Conservation (phyloP, 2,113 vertebrate genomes). For the Podilymbus podiceps region DNA sequence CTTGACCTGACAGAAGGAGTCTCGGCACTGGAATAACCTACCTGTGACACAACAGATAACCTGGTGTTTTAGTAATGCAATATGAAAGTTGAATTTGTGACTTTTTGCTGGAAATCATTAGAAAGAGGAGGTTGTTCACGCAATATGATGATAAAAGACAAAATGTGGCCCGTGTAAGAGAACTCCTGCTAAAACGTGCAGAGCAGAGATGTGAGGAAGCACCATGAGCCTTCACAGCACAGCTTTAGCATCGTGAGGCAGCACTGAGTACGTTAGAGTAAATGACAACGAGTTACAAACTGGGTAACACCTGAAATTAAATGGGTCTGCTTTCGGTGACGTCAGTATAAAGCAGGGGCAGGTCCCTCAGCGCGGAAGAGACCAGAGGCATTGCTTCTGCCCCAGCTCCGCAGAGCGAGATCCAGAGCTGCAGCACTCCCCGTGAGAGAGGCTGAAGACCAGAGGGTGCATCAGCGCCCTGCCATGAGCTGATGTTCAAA, state of each 20-base stretch:
- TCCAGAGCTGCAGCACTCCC: not conserved
- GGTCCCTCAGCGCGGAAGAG: rapidly evolving
- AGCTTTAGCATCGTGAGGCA: not conserved
- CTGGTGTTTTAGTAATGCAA: not conserved
- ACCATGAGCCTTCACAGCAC: not conserved
- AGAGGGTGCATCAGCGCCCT: not conserved
- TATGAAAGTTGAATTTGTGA: not conserved
- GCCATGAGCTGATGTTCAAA: not conserved
- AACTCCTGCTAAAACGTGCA: not conserved
- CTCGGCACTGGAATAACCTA: not conserved
- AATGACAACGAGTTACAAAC: not conserved
- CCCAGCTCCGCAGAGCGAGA: not conserved
- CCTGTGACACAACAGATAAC: not conserved
- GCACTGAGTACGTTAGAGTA: not conserved
- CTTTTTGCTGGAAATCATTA: not conserved
- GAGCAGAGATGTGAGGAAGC: not conserved
- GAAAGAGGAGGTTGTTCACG: not conserved
- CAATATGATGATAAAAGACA: not conserved
- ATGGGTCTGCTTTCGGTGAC: not conserved
- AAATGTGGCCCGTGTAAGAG: not conserved
- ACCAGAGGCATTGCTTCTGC: not conserved
- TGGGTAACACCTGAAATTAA: not conserved
- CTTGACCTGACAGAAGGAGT: not conserved
- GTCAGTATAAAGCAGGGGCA: not conserved
- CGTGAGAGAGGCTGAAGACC: not conserved